These are phyloP conservation scores for Oryzias celebensis DNA, from an alignment of 2,113 vertebrate genomes.

Conservation along the genomic window DNA sequence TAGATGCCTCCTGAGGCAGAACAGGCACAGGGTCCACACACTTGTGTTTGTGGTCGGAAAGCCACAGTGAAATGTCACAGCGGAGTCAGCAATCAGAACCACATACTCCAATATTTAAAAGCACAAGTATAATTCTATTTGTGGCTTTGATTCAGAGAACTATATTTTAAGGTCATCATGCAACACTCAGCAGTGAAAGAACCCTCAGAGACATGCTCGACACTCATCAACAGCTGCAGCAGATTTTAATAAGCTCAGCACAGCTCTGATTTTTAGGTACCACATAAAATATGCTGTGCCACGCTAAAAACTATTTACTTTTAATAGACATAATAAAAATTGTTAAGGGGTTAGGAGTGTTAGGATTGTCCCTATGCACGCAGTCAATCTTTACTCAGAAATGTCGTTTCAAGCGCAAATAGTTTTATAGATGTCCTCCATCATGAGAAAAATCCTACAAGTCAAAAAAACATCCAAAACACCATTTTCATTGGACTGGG, in stretches of 20 bases:
- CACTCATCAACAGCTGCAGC: conserved; percentile 35
- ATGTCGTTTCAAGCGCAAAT: too few species aligned
- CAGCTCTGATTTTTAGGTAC: conserved; percentile 23
- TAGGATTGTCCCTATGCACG: conserved; percentile 11
- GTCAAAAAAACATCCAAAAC: too few species aligned
- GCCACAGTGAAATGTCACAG: conserved; percentile 23
- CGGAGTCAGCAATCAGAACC: conserved; percentile 33
- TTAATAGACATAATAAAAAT: conserved; percentile 62
- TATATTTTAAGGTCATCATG: conserved; percentile 31
- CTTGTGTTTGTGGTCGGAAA: conserved; percentile 33
- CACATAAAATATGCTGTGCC: conserved; percentile 26
- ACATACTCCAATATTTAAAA: conserved; percentile 30
- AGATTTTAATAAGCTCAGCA: conserved; percentile 37
- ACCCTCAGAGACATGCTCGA: conserved; percentile 3
- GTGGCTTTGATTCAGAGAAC: conserved; percentile 42
- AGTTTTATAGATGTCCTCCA: too few species aligned
- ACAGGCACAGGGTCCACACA: conserved; percentile 34
- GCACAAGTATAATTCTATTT: conserved; percentile 45
- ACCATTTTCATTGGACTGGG: too few species aligned
- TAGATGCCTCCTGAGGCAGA: conserved; percentile 29
- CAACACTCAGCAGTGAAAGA: conserved; percentile 14
- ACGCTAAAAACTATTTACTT: conserved; percentile 57
- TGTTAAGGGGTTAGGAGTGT: conserved; percentile 27
- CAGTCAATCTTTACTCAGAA: too few species aligned
- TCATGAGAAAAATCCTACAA: too few species aligned